These are phyloP conservation scores for Julus scandinavius DNA, from an alignment of 2,888 invertebrate genomes.

Conservation along the genomic window DNA sequence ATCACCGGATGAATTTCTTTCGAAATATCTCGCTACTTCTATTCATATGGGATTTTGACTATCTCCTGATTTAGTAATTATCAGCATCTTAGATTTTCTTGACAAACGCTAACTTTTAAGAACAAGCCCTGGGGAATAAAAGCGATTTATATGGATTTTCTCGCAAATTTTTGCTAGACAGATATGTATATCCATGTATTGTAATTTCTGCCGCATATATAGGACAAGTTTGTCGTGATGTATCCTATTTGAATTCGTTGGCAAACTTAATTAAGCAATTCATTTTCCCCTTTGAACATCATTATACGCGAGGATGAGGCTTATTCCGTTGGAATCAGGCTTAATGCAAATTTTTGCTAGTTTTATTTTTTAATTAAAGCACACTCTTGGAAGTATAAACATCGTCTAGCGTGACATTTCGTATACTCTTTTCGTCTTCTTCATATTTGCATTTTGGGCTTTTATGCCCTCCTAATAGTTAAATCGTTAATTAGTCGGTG, in stretches of 20 bases:
- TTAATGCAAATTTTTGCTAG: background rate
- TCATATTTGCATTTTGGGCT: conserved; percentile 4
- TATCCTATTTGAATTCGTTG: conserved; percentile 13
- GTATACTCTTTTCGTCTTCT: background rate
- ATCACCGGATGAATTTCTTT: background rate
- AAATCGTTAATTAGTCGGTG: background rate
- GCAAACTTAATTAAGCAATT: background rate
- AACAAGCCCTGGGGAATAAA: background rate
- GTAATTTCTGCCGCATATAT: background rate
- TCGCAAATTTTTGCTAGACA: background rate
- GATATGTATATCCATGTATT: too few relatives aligned
- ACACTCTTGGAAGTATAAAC: background rate
- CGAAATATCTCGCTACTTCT: background rate
- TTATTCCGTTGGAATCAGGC: background rate
- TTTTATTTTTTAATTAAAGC: conserved; percentile 29
- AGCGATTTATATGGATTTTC: conserved; percentile 23
- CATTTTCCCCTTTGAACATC: background rate
- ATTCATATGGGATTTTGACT: background rate
- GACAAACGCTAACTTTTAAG: background rate
- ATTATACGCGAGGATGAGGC: background rate
- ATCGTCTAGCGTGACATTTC: conserved; percentile 2
- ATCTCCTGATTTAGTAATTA: background rate
- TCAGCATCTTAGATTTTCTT: background rate
- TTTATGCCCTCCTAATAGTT: background rate
- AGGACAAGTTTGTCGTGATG: background rate